Evolutionary conservation across 2,888 invertebrate species (phyloP), one percentile per base, ranked within the genome.

Genomic region (Cremastobaeus sp.): DNA sequence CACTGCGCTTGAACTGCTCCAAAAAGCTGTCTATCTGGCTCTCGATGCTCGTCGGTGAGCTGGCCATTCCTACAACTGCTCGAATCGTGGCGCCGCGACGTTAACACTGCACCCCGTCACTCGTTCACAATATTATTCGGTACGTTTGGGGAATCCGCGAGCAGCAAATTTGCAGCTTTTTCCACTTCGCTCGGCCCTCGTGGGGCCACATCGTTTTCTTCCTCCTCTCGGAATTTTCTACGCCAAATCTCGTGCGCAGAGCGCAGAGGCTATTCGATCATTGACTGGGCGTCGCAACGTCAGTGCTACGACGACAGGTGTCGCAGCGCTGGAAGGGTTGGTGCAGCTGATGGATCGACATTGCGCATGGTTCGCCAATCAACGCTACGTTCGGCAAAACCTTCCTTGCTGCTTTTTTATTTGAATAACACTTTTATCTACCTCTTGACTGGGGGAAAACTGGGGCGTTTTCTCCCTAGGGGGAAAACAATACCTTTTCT

Each of bases 1-100:
- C 93, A 89, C 93, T 93, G 78, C 92, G 91, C 86, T 93, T 93
- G 86, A 94, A 94, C 86, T 94, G 94, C 89, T 94, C 94, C 88
- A 94, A 89, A 89, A 94, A 94, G 89, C 92, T 93, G 91, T 94
- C 94, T 89, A 94, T 94, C 90, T 94, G 94, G 83, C 92, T 93
- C 89, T 94, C 94, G 88, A 94, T 92, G 80, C 91, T 93, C 78
- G 92, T 91, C 77, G 92, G 92, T 81, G 92, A 92, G 86, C 89
- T 90, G 79, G 91, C 91, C 91, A 92, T 92, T 85, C 79, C 83
- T 74, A 14, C 20, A 6, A 3, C 39, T 14, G 15, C n/a, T n/a
- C n/a, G 25, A 37, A 25, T 12, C n/a, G 30, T 11, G 25, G 14
- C 54, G 18, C 30, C 32, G 17, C 5, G 30, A 5, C 47, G 45